Percentiles rank a stretch among this genome's conserved stretches.
Evolutionary conservation across 1,140 invertebrate species (phyloP).

Genomic region (Amyelois transitella): DNA sequence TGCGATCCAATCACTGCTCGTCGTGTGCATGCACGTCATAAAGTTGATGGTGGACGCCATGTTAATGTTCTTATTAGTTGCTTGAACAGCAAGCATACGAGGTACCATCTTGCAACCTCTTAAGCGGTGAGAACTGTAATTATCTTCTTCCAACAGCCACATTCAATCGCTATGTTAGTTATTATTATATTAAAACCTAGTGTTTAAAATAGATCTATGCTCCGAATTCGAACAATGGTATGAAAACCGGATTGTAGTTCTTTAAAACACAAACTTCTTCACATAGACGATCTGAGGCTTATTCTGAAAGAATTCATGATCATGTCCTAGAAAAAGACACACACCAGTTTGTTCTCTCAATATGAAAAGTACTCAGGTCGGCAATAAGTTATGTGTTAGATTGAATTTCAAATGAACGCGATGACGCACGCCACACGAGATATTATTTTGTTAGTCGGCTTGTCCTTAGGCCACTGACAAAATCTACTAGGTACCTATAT

Average conservation of each 20-base stretch:
- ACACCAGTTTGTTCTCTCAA: neutral
- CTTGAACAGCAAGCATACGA: neutral
- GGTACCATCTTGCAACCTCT: neutral
- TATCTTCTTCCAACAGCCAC: neutral
- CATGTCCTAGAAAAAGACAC: too few relatives aligned
- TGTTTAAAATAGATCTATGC: neutral
- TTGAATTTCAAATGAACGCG: slow-evolving; percentile 10
- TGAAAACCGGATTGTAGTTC: neutral
- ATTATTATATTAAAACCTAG: too few relatives aligned
- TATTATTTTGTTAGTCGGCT: neutral
- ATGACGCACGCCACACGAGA: slow-evolving; percentile 5
- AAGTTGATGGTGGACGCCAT: neutral
- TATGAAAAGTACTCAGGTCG: neutral
- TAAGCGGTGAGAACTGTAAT: neutral
- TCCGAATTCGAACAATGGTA: neutral
- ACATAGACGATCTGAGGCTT: too few relatives aligned
- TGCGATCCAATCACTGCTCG: neutral
- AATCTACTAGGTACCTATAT: neutral
- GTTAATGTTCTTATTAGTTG: neutral
- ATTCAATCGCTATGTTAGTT: neutral
- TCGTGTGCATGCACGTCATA: neutral
- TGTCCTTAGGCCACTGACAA: neutral
- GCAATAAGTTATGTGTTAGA: slow-evolving; percentile 1
- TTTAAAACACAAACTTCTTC: too few relatives aligned
- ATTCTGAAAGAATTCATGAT: too few relatives aligned